Percentiles rank a stretch among this genome's conserved stretches.
These are phyloP conservation scores for Dendronephthya gigantea DNA, from an alignment of 64 coral and sea anemone genomes.

Conservation along the genomic window DNA sequence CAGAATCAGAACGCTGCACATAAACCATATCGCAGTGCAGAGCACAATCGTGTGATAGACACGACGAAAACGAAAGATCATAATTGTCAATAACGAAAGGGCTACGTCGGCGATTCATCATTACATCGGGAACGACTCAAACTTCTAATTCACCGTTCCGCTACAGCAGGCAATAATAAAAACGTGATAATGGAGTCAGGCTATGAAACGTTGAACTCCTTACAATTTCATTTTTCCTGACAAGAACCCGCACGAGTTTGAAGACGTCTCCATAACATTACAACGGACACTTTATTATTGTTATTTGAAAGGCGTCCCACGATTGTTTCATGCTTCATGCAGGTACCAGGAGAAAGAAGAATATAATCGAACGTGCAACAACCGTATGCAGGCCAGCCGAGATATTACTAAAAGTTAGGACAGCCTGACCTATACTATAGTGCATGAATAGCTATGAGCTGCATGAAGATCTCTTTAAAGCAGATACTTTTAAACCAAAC, in stretches of 20 bases:
- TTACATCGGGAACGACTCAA: background rate
- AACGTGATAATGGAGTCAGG: no score
- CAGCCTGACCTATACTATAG: no score
- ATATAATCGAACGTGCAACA: background rate
- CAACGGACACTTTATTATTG: background rate
- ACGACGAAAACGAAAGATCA: background rate
- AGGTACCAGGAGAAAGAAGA: background rate
- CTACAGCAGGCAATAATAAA: background rate
- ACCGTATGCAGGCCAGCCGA: no score
- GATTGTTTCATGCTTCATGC: background rate
- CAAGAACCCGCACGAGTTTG: no score
- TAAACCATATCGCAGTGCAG: background rate
- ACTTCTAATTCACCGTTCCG: background rate
- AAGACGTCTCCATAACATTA: background rate
- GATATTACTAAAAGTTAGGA: no score
- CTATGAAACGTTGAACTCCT: no score
- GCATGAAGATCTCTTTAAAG: no score
- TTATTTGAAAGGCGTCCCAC: background rate
- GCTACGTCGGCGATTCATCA: background rate
- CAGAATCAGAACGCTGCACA: background rate
- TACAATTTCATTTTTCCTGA: no score
- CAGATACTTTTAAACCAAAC: no score
- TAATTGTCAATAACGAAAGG: background rate
- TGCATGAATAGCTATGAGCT: no score
- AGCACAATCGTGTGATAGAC: background rate